Conservation (phyloP, 2,113 vertebrate species). For the Macaca fascicularis region T2T-MFA8v1.1 NC_088387.1:67375001-67375500, state of each 20-base stretch:
- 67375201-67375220: not conserved
- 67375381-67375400: not conserved
- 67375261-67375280: not conserved
- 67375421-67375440: not conserved
- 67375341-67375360: not conserved
- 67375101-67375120: not conserved
- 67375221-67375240: not conserved
- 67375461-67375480: too few relatives aligned
- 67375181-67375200: constrained; percentile 8
- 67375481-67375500: too few relatives aligned
- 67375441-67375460: too few relatives aligned
- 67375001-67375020: not conserved
- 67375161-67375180: not conserved
- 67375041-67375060: constrained; percentile 49
- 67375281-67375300: not conserved
- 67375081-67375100: not conserved
- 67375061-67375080: constrained; percentile 39
- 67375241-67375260: not conserved
- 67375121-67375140: not conserved
- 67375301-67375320: not conserved
- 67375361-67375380: not conserved
- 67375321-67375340: not conserved
- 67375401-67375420: not conserved
- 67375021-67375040: constrained; percentile 47
- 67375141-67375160: not conserved